A percentile compares a stretch with the other conserved stretches of the same genome.
These are phyloP conservation scores for Stylophora pistillata DNA, from an alignment of 64 coral and sea anemone genomes.

Conservation along the genomic window DNA sequence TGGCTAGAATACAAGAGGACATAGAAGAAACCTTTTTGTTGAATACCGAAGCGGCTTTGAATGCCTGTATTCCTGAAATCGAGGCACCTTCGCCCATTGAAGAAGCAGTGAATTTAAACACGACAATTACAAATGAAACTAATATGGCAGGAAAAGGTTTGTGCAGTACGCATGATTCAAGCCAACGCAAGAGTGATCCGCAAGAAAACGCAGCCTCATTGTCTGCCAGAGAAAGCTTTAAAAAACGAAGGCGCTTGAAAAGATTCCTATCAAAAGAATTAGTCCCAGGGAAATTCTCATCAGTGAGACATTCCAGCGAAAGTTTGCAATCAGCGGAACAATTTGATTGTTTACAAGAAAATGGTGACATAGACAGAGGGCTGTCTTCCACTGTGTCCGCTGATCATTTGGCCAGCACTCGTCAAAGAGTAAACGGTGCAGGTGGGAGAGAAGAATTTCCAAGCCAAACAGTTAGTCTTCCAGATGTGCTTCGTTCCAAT, in stretches of 20 bases:
- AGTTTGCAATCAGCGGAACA: neutral
- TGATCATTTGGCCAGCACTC: conserved; percentile 11
- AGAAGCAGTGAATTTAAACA: neutral
- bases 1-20: conserved; percentile 87
- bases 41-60: conserved; percentile 19
- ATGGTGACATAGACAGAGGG: neutral
- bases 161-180: neutral
- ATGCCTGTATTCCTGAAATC: conserved; percentile 12
- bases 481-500: conserved; percentile 7
- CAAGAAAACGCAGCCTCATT: neutral
- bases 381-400: conserved; percentile 8
- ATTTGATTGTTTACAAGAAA: neutral
- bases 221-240: conserved; percentile 2
- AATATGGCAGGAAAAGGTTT: neutral
- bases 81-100: neutral
- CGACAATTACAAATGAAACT: neutral
- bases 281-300: conserved; percentile 73
- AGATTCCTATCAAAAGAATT: conserved; percentile 67
- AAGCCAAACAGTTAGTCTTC: neutral
- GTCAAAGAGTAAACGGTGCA: neutral
- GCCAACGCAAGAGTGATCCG: neutral
- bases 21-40: conserved; percentile 68
- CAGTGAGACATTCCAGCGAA: conserved; percentile 67
- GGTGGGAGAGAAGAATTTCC: neutral
- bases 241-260: conserved; percentile 39